A percentile compares a stretch with the other conserved stretches of the same genome.
These are phyloP conservation scores for Pipistrellus pipistrellus DNA, from an alignment of 2,797 vertebrate genomes.

Conservation along the genomic window DNA sequence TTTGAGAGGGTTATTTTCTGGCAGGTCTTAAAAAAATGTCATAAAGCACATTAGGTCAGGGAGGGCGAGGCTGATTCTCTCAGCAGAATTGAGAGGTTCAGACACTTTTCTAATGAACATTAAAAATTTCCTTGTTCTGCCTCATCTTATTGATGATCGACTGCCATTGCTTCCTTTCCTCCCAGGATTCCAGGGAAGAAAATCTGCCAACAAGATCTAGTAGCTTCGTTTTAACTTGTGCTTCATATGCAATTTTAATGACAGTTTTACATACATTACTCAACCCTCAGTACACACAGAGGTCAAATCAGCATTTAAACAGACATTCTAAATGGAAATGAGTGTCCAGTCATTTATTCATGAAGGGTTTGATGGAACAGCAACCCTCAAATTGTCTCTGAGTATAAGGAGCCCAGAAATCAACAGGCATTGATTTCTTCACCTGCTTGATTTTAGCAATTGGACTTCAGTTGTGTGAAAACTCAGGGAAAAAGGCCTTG, in stretches of 20 bases:
- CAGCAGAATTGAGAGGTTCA: constrained; percentile 49
- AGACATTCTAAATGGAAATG: constrained; percentile 89
- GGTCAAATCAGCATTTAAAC: constrained; percentile 88
- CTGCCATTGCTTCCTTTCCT: constrained; percentile 55
- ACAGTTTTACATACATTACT: constrained; percentile 83
- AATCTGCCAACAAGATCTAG: constrained; percentile 57
- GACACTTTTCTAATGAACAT: constrained; percentile 55
- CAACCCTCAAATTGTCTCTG: constrained; percentile 69
- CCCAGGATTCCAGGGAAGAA: constrained; percentile 71
- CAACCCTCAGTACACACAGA: constrained; percentile 77
- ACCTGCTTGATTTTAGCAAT: constrained; percentile 74
- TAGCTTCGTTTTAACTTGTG: constrained; percentile 65
- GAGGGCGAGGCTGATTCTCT: background rate
- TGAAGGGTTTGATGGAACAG: constrained; percentile 77
- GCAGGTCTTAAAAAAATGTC: constrained; percentile 60
- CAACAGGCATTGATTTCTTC: constrained; percentile 79
- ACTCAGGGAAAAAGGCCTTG: constrained; percentile 39
- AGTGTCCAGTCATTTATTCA: constrained; percentile 81
- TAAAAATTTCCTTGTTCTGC: constrained; percentile 69
- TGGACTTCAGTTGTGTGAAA: constrained; percentile 71
- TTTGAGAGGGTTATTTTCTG: constrained; percentile 63
- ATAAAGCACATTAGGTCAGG: constrained; percentile 41
- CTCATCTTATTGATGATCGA: constrained; percentile 73
- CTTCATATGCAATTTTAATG: constrained; percentile 82
- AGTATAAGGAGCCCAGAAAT: constrained; percentile 76